Base-by-base conservation (phyloP, 2,113 vertebrate species). In the Galbula dea region DNA sequence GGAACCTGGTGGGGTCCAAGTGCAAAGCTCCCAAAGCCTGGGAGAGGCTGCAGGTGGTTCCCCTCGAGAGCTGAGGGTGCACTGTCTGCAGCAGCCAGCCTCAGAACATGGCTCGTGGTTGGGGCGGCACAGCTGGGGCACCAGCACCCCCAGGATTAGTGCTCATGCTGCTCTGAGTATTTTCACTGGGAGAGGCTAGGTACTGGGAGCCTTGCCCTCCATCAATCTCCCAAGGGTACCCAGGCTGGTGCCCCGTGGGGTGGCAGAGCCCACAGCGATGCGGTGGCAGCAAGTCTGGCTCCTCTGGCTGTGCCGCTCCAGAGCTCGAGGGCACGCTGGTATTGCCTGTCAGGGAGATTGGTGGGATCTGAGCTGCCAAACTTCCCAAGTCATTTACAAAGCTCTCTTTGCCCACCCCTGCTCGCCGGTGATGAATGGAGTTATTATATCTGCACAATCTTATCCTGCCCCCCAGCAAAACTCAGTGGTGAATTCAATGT, bases 361-460 rank as follows among this genome's bases (percentile, higher is more conserved):
- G 95, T 94, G 87, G 75, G 63, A 77, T 54, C 55, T 9, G 84
- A 89, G 75, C 86, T 83, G 89, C 96, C 91, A 77, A 67, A 87
- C 55, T 46, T 93, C 74, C 89, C 5, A 0, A 89, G 81, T n/a
- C 77, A 66, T 93, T 94, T 90, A 49, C 81, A 66, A 54, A 78
- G 52, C 12, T 6, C 80, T 15, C 55, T 79, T 62, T 76, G 76
- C 79, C 76, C 80, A 54, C 77, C 86, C 90, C 46, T 16, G 89
- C 91, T 90, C 10, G 5, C 49, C 1, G 9, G 72, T 96, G 95
- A 96, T 94, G 91, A 51, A 96, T 96, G 89, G 86, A 94, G 94
- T 96, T 96, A 95, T 96, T 96, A 96, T 39, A 94, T 91, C 87
- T 89, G 93, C 78, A 89, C 95, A 96, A 89, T 96, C 94, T 89